phyloP scores from a whole-genome alignment of 2,113 vertebrate species.

The Pholis gunnellus region DNA sequence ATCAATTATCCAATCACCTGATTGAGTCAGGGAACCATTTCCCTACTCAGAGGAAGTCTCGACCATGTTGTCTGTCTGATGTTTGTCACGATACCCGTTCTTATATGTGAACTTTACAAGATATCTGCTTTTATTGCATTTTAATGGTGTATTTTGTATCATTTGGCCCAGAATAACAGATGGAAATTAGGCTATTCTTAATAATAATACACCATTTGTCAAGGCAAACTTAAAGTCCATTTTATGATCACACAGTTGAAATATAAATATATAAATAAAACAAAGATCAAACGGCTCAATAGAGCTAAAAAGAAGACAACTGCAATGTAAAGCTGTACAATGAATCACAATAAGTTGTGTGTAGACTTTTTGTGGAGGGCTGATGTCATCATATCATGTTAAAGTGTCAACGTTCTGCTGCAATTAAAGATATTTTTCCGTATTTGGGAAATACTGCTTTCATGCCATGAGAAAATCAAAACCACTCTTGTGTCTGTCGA shows the following conservation, averaged over 20 bases:
- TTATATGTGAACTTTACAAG: neutral
- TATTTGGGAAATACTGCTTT: no score
- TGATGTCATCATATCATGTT: no score
- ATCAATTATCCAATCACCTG: slow-evolving; percentile 73
- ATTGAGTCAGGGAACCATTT: slow-evolving; percentile 58
- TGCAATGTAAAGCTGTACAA: neutral
- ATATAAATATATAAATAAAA: no score
- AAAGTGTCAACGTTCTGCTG: no score
- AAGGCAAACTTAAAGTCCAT: neutral
- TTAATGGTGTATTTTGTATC: neutral
- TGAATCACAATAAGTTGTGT: no score
- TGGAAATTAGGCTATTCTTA: neutral
- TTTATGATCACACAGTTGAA: no score
- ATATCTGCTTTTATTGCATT: neutral
- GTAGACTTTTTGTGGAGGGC: no score
- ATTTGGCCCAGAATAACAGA: neutral
- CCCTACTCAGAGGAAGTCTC: slow-evolving; percentile 15
- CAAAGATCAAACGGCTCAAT: no score
- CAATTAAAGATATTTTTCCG: no score
- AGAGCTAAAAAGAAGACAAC: neutral
- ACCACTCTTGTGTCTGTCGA: no score
- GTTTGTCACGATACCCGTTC: neutral
- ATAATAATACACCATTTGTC: neutral
- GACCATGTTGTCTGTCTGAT: slow-evolving; percentile 5
- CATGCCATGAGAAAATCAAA: no score